Conservation (phyloP, 1,140 invertebrate species). For the Macrotrachela quadricornifera region DNA sequence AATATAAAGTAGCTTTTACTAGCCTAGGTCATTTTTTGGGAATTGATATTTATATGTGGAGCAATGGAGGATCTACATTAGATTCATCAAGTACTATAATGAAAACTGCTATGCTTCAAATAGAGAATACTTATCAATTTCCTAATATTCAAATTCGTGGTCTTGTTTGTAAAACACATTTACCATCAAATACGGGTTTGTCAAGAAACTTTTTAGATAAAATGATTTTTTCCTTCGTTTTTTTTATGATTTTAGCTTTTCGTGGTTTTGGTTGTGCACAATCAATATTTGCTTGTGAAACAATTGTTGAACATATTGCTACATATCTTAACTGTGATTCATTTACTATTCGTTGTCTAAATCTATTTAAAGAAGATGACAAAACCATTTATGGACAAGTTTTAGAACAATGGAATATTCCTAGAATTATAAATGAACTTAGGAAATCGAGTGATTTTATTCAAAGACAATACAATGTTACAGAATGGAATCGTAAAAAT, state of each 20-base stretch:
- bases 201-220: no score
- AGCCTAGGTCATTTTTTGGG: neutral
- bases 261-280: constrained; percentile 31
- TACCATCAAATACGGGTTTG: constrained; percentile 22
- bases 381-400: constrained; percentile 54
- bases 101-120: constrained; percentile 53
- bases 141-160: constrained; percentile 13
- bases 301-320: constrained; percentile 19
- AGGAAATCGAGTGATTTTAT: constrained; percentile 43
- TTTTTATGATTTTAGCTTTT: no score
- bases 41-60: constrained; percentile 3
- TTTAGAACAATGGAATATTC: constrained; percentile 49
- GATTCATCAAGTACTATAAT: constrained; percentile 58
- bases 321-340: constrained; percentile 10
- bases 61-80: constrained; percentile 58
- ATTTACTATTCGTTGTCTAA: constrained; percentile 40
- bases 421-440: constrained; percentile 62
- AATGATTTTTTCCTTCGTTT: no score
- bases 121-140: constrained; percentile 27
- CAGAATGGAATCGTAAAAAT: constrained; percentile 54
- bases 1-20: constrained; percentile 44
- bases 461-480: constrained; percentile 37
- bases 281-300: constrained; percentile 20
- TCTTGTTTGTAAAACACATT: neutral
- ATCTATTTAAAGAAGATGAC: constrained; percentile 59